phyloP scores from a whole-genome alignment of 2,113 vertebrate species.

The Pteruthius melanotis region DNA sequence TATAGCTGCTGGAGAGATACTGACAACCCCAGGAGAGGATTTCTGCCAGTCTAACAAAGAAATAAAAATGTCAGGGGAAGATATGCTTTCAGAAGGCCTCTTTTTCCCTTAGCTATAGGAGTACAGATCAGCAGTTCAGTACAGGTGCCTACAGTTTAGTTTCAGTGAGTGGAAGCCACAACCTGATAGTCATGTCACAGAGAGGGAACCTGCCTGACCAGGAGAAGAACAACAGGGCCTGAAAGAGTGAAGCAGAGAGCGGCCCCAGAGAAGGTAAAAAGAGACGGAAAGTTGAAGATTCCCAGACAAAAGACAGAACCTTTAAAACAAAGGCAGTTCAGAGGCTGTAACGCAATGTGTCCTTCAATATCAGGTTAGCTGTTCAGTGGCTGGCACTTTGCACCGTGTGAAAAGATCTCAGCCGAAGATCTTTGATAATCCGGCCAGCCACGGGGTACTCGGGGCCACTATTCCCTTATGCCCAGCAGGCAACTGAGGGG shows the following conservation, averaged over 20 bases:
- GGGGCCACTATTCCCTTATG: neutral
- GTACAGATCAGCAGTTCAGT: neutral
- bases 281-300: neutral
- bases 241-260: neutral
- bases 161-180: neutral
- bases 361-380: slow-evolving; percentile 47
- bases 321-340: slow-evolving; percentile 44
- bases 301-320: slow-evolving; percentile 1
- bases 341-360: neutral
- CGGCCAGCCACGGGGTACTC: rapidly evolving
- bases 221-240: neutral
- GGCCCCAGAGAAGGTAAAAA: slow-evolving; percentile 25
- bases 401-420: slow-evolving; percentile 55
- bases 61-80: neutral
- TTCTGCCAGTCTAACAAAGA: neutral
- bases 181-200: neutral
- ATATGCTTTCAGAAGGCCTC: neutral
- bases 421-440: slow-evolving; percentile 25
- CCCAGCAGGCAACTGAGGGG: neutral
- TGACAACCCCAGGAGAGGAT: neutral
- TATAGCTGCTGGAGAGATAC: neutral
- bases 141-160: neutral
- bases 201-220: neutral
- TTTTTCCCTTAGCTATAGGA: neutral
- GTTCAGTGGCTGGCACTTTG: slow-evolving; percentile 13